Conservation (phyloP, 1,140 invertebrate genomes). For the Eumeta japonica region DNA sequence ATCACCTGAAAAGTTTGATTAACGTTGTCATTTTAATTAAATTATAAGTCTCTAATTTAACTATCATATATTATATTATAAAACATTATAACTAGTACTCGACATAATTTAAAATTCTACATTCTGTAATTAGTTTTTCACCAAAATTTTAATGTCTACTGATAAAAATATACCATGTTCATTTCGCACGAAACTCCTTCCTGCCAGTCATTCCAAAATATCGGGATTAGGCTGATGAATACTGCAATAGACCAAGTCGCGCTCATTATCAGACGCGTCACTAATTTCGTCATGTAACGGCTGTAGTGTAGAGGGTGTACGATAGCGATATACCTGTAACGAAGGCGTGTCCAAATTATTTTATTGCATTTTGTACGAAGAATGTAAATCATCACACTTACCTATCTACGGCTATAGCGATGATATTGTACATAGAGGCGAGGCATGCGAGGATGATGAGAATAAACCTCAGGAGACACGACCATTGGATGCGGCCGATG, state of each 20-base stretch:
- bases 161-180: slow-evolving; percentile 56
- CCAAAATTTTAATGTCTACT: no score
- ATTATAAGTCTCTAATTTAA: no score
- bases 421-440: slow-evolving; percentile 78
- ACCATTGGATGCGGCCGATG: slow-evolving; percentile 58
- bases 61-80: no score
- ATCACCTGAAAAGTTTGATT: slow-evolving; percentile 53
- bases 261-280: slow-evolving; percentile 61
- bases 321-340: slow-evolving; percentile 69
- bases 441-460: slow-evolving; percentile 70
- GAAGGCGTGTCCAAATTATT: slow-evolving; percentile 6
- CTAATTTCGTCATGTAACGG: slow-evolving; percentile 65
- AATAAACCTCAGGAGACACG: slow-evolving; percentile 70
- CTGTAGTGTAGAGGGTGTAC: slow-evolving; percentile 77
- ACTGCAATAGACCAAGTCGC: slow-evolving; percentile 65
- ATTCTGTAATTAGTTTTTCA: no score
- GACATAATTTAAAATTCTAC: no score
- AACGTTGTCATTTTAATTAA: no score
- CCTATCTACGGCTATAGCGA: slow-evolving; percentile 80
- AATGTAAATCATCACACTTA: slow-evolving; percentile 16
- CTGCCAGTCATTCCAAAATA: slow-evolving; percentile 73
- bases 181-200: slow-evolving; percentile 59
- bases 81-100: neutral
- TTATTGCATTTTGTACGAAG: no score
- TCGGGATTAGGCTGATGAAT: slow-evolving; percentile 62